Percentiles rank a stretch among this genome's conserved stretches.
Evolutionary conservation across 2,113 vertebrate genomes (phyloP).

Genomic region (Bothrops jararaca): DNA sequence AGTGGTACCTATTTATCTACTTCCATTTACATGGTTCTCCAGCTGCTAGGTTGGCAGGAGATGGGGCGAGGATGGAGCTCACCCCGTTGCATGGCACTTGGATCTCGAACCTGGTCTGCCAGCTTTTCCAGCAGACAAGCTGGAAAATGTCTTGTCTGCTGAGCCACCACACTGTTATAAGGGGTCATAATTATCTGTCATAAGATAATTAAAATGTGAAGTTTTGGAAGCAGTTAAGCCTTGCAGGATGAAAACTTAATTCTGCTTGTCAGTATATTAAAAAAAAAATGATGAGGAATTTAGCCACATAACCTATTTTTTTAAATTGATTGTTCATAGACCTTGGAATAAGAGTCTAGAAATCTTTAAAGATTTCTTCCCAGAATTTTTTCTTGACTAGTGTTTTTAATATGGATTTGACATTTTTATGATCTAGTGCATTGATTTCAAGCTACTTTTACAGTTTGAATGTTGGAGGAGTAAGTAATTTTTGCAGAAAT

Average conservation of each 20-base stretch:
- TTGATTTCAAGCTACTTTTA: background rate
- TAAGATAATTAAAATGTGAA: background rate
- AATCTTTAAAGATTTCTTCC: constrained; percentile 19
- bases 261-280: constrained; percentile 53
- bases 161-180: background rate
- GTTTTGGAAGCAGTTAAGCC: constrained; percentile 19
- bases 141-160: background rate
- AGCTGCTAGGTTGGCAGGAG: background rate
- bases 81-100: background rate
- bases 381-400: accelerated
- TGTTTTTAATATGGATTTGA: background rate
- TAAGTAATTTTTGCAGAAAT: background rate
- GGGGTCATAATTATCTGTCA: no score
- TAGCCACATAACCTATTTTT: constrained; percentile 51
- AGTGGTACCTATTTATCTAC: background rate
- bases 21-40: background rate
- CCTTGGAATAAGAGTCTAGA: constrained; percentile 32
- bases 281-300: background rate
- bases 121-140: background rate
- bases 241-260: constrained; percentile 44
- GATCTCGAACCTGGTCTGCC: background rate
- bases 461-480: background rate
- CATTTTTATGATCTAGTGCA: background rate
- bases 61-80: background rate
- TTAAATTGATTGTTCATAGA: constrained; percentile 47